These are phyloP conservation scores for Monodelphis domestica DNA, from an alignment of 2,797 vertebrate genomes.

Conservation along the genomic window DNA sequence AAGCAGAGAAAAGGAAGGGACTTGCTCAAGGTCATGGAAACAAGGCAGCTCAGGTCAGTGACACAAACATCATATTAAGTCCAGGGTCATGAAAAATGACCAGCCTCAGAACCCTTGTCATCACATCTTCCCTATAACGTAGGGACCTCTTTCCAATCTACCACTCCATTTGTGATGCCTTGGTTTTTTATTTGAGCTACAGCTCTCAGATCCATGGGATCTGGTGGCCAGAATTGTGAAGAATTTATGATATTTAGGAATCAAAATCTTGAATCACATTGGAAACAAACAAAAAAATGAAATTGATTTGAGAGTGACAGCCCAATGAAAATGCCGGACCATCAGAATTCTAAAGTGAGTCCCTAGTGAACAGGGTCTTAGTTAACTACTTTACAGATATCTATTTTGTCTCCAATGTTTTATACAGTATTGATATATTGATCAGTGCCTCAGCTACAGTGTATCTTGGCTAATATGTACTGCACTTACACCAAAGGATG, in stretches of 20 bases:
- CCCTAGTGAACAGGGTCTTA: constrained; percentile 56
- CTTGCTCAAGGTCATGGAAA: neutral
- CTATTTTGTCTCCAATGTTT: constrained; percentile 61
- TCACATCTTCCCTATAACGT: neutral
- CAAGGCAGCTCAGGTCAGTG: neutral
- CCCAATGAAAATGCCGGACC: constrained; percentile 6
- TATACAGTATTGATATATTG: constrained; percentile 64
- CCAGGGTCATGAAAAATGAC: neutral
- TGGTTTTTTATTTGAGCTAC: neutral
- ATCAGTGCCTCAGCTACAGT: constrained; percentile 48
- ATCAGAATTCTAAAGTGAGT: constrained; percentile 6
- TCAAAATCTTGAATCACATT: constrained; percentile 29
- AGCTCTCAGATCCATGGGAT: neutral
- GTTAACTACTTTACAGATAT: constrained; percentile 59
- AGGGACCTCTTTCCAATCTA: neutral
- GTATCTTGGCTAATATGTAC: constrained; percentile 59
- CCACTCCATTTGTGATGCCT: neutral
- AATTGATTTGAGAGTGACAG: constrained; percentile 48
- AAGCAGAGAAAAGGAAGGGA: neutral
- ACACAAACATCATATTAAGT: neutral
- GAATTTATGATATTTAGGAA: constrained; percentile 1
- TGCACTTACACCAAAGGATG: constrained; percentile 23
- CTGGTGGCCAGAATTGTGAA: neutral
- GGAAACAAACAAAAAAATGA: constrained; percentile 15
- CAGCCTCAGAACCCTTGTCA: neutral